Percentiles rank a stretch among this genome's conserved stretches.
phyloP scores from a whole-genome alignment of 2,797 vertebrate species.

The Amblyopsis hoosieri region DNA sequence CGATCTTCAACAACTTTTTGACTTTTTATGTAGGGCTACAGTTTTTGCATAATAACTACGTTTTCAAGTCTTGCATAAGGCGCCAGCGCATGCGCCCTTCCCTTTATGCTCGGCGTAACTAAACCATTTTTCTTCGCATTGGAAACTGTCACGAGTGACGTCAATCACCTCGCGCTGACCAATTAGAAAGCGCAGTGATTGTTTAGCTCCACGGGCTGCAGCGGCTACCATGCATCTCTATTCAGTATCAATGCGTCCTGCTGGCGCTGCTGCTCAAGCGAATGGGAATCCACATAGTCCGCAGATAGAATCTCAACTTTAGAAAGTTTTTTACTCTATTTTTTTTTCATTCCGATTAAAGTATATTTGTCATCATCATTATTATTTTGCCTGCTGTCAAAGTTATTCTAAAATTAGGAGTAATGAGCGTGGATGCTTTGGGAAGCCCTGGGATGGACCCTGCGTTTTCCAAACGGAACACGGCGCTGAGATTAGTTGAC shows the following conservation, averaged over 20 bases:
- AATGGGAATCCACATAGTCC: constrained; percentile 89
- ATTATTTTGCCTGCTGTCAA: constrained; percentile 89
- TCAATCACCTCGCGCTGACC: constrained; percentile 84
- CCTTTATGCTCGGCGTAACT: constrained; percentile 69
- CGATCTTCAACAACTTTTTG: constrained; percentile 68
- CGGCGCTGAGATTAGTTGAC: constrained; percentile 92
- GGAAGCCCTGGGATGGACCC: constrained; percentile 89
- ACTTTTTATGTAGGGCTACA: constrained; percentile 72
- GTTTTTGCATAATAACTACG: constrained; percentile 79
- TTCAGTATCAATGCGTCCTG: constrained; percentile 91
- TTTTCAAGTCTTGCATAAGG: constrained; percentile 61
- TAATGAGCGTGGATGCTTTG: constrained; percentile 88
- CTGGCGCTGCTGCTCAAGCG: constrained; percentile 86
- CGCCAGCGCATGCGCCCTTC: constrained; percentile 82
- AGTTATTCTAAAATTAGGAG: constrained; percentile 88
- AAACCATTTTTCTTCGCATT: constrained; percentile 85
- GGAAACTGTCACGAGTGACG: constrained; percentile 91
- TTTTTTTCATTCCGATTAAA: constrained; percentile 82
- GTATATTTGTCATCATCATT: constrained; percentile 85
- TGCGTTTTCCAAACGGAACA: constrained; percentile 89
- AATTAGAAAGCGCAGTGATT: constrained; percentile 87
- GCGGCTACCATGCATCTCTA: constrained; percentile 88
- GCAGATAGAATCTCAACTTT: constrained; percentile 83
- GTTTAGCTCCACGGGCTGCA: constrained; percentile 88
- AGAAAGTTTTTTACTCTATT: constrained; percentile 74